A percentile compares a stretch with the other conserved stretches of the same genome.
Evolutionary conservation across 92 coral and sea anemone genomes (phyloP).

Genomic region (Umimayanthus kanabou): DNA sequence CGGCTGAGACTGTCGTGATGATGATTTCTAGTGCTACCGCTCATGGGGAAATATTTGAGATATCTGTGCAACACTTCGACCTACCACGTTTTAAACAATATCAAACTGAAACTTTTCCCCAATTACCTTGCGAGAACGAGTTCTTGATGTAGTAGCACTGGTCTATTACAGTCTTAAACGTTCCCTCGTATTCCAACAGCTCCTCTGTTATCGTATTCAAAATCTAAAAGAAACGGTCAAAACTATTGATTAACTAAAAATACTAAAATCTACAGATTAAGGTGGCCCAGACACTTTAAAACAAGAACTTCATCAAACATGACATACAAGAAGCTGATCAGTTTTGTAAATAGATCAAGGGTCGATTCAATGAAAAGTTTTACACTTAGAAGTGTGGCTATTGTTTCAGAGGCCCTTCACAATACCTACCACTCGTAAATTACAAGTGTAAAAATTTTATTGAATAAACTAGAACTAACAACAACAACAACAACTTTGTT

Average conservation of each 20-base stretch:
- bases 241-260: not conserved
- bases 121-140: constrained; percentile 53
- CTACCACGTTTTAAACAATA: too few relatives aligned
- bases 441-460: not conserved
- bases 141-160: constrained; percentile 80
- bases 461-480: too few relatives aligned
- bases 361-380: too few relatives aligned
- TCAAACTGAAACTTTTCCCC: too few relatives aligned
- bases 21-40: too few relatives aligned
- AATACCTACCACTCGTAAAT: not conserved
- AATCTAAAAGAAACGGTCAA: constrained; percentile 54
- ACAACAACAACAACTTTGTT: too few relatives aligned
- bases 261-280: too few relatives aligned
- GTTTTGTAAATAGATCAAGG: not conserved
- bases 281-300: not conserved
- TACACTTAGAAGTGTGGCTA: not conserved
- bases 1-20: too few relatives aligned
- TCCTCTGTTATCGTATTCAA: constrained; percentile 87
- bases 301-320: too few relatives aligned
- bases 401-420: too few relatives aligned
- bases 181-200: constrained; percentile 77
- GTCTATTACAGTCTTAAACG: constrained; percentile 85
- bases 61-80: too few relatives aligned
- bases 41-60: too few relatives aligned
- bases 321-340: not conserved